phyloP scores from a whole-genome alignment of 2,113 vertebrate genomes.

The Trematomus loennbergii region DNA sequence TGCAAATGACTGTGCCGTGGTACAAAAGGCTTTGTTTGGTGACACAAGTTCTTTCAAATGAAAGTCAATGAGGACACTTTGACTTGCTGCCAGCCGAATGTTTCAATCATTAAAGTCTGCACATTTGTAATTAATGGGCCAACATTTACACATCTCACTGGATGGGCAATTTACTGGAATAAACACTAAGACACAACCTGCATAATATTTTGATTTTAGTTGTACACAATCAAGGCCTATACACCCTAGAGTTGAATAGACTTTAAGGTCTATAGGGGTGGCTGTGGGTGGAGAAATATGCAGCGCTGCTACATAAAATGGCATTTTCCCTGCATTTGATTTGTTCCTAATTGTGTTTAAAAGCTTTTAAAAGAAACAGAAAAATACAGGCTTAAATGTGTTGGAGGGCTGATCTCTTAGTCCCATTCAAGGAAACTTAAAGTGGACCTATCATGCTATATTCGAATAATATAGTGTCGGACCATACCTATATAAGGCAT shows the following conservation, averaged over 20 bases:
- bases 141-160: neutral
- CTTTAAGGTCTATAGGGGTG: neutral
- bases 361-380: neutral
- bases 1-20: neutral
- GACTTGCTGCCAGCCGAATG: neutral
- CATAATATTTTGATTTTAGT: no score
- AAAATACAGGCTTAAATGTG: neutral
- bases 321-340: no score
- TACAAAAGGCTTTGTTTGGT: neutral
- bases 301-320: neutral
- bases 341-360: neutral
- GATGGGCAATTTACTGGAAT: neutral
- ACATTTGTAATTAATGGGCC: constrained; percentile 23
- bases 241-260: no score
- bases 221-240: no score
- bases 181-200: neutral
- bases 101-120: constrained; percentile 15
- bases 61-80: constrained; percentile 27
- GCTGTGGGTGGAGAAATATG: neutral
- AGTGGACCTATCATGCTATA: no score
- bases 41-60: neutral
- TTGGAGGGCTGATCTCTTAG: neutral
- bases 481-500: no score
- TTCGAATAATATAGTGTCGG: no score
- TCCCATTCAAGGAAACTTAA: no score